Conservation (phyloP, 1,140 invertebrate species). For the Ceratoteleas bidentatus region DNA sequence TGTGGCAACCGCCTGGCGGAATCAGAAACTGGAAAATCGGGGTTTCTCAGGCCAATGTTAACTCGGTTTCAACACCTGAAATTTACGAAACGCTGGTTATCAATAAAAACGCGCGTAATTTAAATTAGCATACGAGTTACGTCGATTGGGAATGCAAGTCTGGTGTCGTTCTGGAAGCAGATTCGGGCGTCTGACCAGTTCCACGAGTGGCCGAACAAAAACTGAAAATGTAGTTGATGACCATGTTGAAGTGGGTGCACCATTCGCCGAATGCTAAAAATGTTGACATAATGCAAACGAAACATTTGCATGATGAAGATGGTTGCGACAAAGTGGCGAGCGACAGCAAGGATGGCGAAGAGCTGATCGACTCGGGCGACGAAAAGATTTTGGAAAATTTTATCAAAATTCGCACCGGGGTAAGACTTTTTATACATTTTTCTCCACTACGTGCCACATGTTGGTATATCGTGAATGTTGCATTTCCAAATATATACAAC, state of each 20-base stretch:
- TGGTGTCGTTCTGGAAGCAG: not conserved
- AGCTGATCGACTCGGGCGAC: constrained; percentile 5
- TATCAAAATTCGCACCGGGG: constrained; percentile 44
- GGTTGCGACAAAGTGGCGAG: constrained; percentile 15
- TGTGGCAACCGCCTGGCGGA: constrained; percentile 16
- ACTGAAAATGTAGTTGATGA: constrained; percentile 62
- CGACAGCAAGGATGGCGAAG: not conserved
- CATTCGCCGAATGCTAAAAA: constrained; percentile 74
- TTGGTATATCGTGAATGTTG: not conserved
- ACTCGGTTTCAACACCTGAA: constrained; percentile 1
- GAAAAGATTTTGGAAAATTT: constrained; percentile 7
- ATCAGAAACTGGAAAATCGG: constrained; percentile 37
- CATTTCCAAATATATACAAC: too few species aligned
- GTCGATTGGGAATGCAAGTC: not conserved
- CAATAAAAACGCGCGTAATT: not conserved
- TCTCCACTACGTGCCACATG: not conserved
- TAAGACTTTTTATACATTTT: constrained; percentile 18
- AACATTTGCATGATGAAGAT: constrained; percentile 24
- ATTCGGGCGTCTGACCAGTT: not conserved
- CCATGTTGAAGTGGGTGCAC: constrained; percentile 80
- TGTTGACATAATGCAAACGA: constrained; percentile 60
- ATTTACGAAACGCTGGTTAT: constrained; percentile 5
- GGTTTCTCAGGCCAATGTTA: constrained; percentile 5
- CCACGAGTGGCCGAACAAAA: not conserved
- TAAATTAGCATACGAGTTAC: not conserved